Percentiles rank a stretch among this genome's conserved stretches.
These are phyloP conservation scores for Mactra quadrangularis DNA, from an alignment of 1,140 invertebrate genomes.

Conservation along the genomic window DNA sequence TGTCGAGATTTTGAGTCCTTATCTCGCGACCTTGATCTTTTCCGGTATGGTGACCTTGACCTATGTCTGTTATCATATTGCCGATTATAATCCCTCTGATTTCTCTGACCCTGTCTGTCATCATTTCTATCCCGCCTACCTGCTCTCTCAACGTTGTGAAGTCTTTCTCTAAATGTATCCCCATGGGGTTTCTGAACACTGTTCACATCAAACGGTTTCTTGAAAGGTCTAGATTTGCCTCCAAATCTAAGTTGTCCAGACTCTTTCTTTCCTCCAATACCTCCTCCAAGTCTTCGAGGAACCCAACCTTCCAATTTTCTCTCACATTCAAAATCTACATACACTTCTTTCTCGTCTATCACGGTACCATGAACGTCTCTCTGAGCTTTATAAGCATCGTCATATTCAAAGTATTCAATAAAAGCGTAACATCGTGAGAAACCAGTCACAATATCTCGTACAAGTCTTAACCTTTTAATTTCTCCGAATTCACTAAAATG, in stretches of 20 bases:
- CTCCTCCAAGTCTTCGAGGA: constrained; percentile 93
- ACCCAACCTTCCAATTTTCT: constrained; percentile 90
- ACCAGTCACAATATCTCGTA: constrained; percentile 92
- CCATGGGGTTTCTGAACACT: constrained; percentile 22
- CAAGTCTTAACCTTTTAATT: constrained; percentile 88
- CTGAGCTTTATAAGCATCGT: constrained; percentile 87
- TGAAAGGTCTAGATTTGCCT: constrained; percentile 89
- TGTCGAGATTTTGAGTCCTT: not conserved
- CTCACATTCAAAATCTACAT: constrained; percentile 86
- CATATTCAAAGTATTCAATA: constrained; percentile 89
- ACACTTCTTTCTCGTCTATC: constrained; percentile 87
- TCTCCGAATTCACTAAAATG: constrained; percentile 82
- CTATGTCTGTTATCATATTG: constrained; percentile 18
- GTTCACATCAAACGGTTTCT: constrained; percentile 73
- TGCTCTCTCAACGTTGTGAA: constrained; percentile 4
- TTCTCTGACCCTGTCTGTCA: not conserved
- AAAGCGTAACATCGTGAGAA: constrained; percentile 93
- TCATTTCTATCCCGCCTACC: constrained; percentile 7
- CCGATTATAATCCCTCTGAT: not conserved
- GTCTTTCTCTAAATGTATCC: constrained; percentile 39
- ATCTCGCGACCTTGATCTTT: constrained; percentile 7
- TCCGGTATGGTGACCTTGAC: constrained; percentile 28
- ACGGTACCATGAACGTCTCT: constrained; percentile 87
- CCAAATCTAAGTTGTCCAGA: constrained; percentile 95
- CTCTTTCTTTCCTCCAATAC: constrained; percentile 93